Evolutionary conservation across 2,888 invertebrate species (phyloP).

Genomic region (Villa cingulata): DNA sequence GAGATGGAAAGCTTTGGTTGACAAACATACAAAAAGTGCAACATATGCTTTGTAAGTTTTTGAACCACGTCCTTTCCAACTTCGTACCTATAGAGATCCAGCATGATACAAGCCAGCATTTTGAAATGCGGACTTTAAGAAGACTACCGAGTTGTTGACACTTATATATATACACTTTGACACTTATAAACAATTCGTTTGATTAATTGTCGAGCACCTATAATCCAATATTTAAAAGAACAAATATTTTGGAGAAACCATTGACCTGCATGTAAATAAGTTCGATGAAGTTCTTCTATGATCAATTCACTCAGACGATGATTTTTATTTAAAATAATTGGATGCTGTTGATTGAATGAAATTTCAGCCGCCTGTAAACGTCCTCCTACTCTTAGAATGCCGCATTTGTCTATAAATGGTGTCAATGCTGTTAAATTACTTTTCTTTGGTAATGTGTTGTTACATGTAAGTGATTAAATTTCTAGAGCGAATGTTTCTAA

Average conservation of each 20-base stretch:
- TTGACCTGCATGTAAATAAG: not conserved
- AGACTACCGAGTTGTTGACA: constrained; percentile 13
- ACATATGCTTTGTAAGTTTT: not conserved
- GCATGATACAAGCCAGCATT: constrained; percentile 10
- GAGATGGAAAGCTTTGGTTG: constrained; percentile 2
- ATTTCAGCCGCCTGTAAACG: not conserved
- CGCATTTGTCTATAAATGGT: not conserved
- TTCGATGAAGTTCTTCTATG: not conserved
- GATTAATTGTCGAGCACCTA: not conserved
- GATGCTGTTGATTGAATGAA: not conserved
- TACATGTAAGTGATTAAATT: too few species aligned
- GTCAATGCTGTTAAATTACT: too few species aligned
- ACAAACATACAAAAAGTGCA: constrained; percentile 1
- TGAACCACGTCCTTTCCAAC: not conserved
- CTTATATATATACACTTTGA: constrained; percentile 5
- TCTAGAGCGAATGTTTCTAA: too few species aligned
- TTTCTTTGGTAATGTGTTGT: too few species aligned
- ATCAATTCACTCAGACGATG: not conserved
- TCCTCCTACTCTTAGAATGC: not conserved
- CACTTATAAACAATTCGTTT: constrained; percentile 5
- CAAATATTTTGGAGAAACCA: not conserved
- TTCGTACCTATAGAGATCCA: constrained; percentile 2
- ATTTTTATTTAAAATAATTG: not conserved
- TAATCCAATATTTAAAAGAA: constrained; percentile 4
- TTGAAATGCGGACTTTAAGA: constrained; percentile 3